phyloP scores from a whole-genome alignment of 2,888 invertebrate genomes.

The Crossocerus cetratus region DNA sequence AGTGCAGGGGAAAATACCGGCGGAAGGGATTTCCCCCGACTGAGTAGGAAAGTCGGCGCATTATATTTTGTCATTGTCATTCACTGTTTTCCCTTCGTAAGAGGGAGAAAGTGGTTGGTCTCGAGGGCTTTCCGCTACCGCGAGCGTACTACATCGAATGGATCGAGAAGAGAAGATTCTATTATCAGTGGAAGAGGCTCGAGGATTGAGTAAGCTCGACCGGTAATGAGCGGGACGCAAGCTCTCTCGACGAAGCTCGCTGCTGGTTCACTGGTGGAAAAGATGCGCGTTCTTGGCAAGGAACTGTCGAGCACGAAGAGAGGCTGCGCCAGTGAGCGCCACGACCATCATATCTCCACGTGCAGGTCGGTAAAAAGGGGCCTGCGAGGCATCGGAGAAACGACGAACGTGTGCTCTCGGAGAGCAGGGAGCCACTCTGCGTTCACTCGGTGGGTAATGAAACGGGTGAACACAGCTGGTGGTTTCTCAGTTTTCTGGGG shows the following conservation, averaged over 20 bases:
- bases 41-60: too few species aligned
- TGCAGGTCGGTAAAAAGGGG: constrained; percentile 52
- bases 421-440: constrained; percentile 98
- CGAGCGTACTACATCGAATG: too few species aligned
- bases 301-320: constrained; percentile 14
- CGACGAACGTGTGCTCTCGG: constrained; percentile 77
- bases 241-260: not conserved
- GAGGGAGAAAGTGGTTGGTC: not conserved
- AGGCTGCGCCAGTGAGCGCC: not conserved
- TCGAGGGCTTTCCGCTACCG: not conserved
- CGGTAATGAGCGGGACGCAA: not conserved
- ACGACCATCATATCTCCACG: constrained; percentile 2
- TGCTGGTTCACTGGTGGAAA: not conserved
- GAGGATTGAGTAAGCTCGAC: not conserved
- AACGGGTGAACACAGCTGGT: constrained; percentile 98
- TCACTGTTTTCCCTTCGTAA: too few species aligned
- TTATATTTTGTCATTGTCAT: too few species aligned
- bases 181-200: not conserved
- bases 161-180: not conserved
- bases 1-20: too few species aligned
- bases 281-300: not conserved
- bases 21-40: too few species aligned
- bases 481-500: constrained; percentile 92
- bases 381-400: constrained; percentile 27
- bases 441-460: constrained; percentile 89